phyloP scores from a whole-genome alignment of 2,113 vertebrate genomes.

The Sander lucioperca region DNA sequence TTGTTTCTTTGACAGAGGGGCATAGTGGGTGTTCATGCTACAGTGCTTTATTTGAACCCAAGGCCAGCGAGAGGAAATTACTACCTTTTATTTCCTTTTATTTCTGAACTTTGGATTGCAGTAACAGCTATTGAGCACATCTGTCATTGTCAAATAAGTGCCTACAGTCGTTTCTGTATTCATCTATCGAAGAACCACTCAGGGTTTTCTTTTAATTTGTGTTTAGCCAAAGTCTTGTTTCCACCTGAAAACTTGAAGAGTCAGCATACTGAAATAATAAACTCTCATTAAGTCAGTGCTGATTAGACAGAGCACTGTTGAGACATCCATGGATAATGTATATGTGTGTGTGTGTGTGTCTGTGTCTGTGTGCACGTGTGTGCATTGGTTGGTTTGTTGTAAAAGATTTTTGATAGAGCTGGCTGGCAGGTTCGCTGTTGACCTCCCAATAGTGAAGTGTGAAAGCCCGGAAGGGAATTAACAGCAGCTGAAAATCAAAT shows the following conservation, averaged over 20 bases:
- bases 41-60: constrained; percentile 55
- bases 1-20: constrained; percentile 30
- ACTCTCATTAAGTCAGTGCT: constrained; percentile 43
- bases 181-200: background rate
- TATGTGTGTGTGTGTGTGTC: background rate
- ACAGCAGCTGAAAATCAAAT: constrained; percentile 36
- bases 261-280: constrained; percentile 47
- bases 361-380: background rate
- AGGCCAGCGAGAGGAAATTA: constrained; percentile 39
- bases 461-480: constrained; percentile 23
- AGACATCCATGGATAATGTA: background rate
- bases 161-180: constrained; percentile 23
- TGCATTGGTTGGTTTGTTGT: constrained; percentile 1
- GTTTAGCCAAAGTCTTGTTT: background rate
- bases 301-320: constrained; percentile 31
- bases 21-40: constrained; percentile 38
- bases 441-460: constrained; percentile 4
- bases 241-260: constrained; percentile 42
- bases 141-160: constrained; percentile 44
- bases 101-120: constrained; percentile 36
- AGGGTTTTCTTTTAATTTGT: constrained; percentile 6
- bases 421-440: constrained; percentile 14
- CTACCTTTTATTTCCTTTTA: constrained; percentile 41
- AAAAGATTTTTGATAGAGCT: constrained; percentile 17
- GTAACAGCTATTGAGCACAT: constrained; percentile 26